Evolutionary conservation across 2,797 vertebrate species (phyloP).

Genomic region (Crocodylus rhombifer): DNA sequence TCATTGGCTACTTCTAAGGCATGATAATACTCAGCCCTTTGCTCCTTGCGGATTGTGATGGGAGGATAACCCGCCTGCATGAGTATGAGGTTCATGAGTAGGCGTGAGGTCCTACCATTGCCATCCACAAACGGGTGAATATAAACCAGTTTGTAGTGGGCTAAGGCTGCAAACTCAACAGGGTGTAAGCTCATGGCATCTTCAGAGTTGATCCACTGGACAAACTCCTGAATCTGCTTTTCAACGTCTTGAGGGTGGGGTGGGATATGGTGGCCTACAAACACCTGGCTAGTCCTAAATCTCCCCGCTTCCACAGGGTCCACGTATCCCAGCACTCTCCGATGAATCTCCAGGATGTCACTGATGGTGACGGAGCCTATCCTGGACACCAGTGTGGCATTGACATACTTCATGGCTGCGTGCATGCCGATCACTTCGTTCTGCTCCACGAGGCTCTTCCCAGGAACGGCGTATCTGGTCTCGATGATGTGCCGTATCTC

Average conservation of each 20-base stretch:
- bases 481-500: conserved; percentile 98
- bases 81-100: conserved; percentile 96
- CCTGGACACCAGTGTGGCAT: conserved; percentile 90
- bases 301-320: conserved; percentile 94
- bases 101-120: conserved; percentile 93
- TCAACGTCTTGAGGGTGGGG: conserved; percentile 92
- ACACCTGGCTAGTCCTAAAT: conserved; percentile 91
- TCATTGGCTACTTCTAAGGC: conserved; percentile 94
- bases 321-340: conserved; percentile 92
- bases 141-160: conserved; percentile 97
- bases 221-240: conserved; percentile 92
- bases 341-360: conserved; percentile 93
- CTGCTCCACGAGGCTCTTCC: conserved; percentile 96
- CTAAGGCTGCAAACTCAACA: conserved; percentile 93
- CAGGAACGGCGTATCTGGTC: conserved; percentile 94
- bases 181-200: conserved; percentile 93
- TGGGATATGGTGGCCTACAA: conserved; percentile 96
- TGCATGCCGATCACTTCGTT: conserved; percentile 97
- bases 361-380: conserved; percentile 85
- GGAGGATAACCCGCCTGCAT: conserved; percentile 97
- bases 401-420: conserved; percentile 94
- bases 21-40: conserved; percentile 92
- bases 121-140: conserved; percentile 96
- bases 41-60: conserved; percentile 96
- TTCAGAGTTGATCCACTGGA: conserved; percentile 96